These are phyloP conservation scores for Drosophila oshimai DNA, from an alignment of 1,140 invertebrate species.

Conservation along the genomic window DNA sequence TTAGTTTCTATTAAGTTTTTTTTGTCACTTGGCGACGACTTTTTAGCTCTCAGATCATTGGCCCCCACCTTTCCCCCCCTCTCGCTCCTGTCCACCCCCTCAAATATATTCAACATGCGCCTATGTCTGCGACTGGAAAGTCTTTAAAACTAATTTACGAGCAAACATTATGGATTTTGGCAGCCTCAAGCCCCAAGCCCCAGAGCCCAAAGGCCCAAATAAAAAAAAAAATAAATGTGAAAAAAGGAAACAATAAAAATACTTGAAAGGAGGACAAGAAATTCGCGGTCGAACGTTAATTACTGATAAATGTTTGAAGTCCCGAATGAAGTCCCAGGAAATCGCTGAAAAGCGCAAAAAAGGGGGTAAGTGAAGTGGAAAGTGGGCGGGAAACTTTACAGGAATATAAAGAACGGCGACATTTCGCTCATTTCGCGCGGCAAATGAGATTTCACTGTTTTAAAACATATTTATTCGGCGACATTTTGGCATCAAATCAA, in stretches of 20 bases:
- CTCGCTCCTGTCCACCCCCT: not conserved
- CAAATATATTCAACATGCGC: slow-evolving; percentile 26
- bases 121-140: slow-evolving; percentile 19
- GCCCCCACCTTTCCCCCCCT: not conserved
- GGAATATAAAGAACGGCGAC: not conserved
- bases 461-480: slow-evolving; percentile 67
- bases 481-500: slow-evolving; percentile 79
- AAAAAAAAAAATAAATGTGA: not conserved
- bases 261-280: not conserved
- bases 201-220: not conserved
- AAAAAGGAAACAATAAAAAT: slow-evolving; percentile 2
- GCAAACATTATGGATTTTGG: slow-evolving; percentile 30
- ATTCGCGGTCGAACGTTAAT: slow-evolving; percentile 24
- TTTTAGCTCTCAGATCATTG: slow-evolving; percentile 21
- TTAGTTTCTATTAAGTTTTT: not conserved
- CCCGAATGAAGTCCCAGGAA: not conserved
- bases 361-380: not conserved
- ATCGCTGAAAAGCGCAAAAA: not conserved
- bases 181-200: too few species aligned
- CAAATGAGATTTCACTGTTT: slow-evolving; percentile 18
- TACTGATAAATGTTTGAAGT: slow-evolving; percentile 22
- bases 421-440: not conserved
- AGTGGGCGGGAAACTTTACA: not conserved
- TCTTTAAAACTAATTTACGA: slow-evolving; percentile 38
- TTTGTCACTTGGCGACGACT: slow-evolving; percentile 21